Evolutionary conservation across 2,888 invertebrate species (phyloP).

Genomic region (Magallana nippona): DNA sequence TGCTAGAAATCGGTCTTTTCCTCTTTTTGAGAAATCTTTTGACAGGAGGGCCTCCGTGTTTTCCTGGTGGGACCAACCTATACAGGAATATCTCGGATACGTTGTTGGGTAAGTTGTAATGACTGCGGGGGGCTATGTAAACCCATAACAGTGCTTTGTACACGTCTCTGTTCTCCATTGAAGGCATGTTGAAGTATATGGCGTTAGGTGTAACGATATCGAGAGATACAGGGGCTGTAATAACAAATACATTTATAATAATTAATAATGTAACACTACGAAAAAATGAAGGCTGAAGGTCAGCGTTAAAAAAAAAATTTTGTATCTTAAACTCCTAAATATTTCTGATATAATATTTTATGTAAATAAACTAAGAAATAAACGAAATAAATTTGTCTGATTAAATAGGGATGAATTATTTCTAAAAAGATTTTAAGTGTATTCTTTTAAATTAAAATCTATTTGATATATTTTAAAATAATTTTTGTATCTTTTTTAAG

Average conservation of each 20-base stretch:
- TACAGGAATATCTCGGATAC: constrained; percentile 60
- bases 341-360: too few species aligned
- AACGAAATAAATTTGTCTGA: too few species aligned
- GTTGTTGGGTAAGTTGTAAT: constrained; percentile 46
- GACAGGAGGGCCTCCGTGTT: constrained; percentile 48
- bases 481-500: too few species aligned
- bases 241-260: background rate
- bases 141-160: constrained; percentile 69
- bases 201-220: constrained; percentile 54
- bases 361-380: too few species aligned
- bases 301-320: too few species aligned
- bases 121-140: constrained; percentile 59
- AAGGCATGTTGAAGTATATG: constrained; percentile 64
- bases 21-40: constrained; percentile 53
- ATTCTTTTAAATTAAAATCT: too few species aligned
- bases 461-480: too few species aligned
- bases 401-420: too few species aligned
- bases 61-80: constrained; percentile 54
- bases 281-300: too few species aligned
- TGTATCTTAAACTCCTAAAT: too few species aligned
- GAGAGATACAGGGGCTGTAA: constrained; percentile 64
- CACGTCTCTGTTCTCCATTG: constrained; percentile 60
- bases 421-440: too few species aligned
- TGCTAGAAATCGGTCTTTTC: constrained; percentile 53
- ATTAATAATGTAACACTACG: too few species aligned